phyloP scores from a whole-genome alignment of 2,888 invertebrate species.

The Strigamia maritima region DNA sequence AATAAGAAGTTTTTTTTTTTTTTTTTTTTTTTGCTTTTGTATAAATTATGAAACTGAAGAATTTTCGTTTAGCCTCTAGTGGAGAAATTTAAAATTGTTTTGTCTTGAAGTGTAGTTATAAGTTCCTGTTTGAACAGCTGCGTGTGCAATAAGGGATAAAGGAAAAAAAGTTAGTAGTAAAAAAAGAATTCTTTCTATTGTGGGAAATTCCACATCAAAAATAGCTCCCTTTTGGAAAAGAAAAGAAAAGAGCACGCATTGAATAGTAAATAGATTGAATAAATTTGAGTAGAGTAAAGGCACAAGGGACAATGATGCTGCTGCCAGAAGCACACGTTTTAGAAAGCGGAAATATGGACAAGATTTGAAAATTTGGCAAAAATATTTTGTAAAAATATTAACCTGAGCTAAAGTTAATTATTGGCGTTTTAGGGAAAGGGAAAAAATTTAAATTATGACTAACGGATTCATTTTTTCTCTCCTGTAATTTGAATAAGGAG shows the following conservation, averaged over 20 bases:
- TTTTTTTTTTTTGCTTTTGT: neutral
- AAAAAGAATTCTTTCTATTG: neutral
- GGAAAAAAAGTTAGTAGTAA: neutral
- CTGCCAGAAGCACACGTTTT: neutral
- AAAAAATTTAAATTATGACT: too few species aligned
- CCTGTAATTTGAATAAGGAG: too few species aligned
- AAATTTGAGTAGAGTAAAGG: constrained; percentile 4
- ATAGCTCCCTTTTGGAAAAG: constrained; percentile 2
- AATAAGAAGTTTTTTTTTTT: neutral
- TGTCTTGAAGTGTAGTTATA: neutral
- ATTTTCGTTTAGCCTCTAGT: neutral
- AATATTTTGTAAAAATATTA: neutral
- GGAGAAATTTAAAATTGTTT: neutral
- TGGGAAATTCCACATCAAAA: constrained; percentile 4
- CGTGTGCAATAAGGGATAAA: neutral
- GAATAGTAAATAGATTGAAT: constrained; percentile 4
- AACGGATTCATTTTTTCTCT: too few species aligned
- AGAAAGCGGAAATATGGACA: neutral
- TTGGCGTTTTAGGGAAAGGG: too few species aligned
- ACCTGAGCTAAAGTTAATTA: neutral
- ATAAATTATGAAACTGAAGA: neutral
- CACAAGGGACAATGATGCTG: neutral
- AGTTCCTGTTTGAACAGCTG: neutral
- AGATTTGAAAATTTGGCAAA: too few species aligned
- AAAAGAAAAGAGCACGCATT: constrained; percentile 4